A percentile compares a stretch with the other conserved stretches of the same genome.
These are phyloP conservation scores for Trogon surrucura DNA, from an alignment of 2,113 vertebrate species.

Conservation along the genomic window DNA sequence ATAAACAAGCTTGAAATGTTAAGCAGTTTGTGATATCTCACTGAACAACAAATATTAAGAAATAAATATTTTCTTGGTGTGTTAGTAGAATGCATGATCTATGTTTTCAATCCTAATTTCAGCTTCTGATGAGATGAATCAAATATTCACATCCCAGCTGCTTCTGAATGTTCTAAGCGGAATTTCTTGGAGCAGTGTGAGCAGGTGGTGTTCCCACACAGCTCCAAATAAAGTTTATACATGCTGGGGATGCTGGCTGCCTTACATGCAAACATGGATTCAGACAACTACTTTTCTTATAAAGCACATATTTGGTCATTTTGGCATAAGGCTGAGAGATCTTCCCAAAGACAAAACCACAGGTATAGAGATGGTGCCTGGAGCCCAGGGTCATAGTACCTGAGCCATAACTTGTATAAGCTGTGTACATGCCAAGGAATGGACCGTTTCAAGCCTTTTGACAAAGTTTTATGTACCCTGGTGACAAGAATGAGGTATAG, in stretches of 20 bases:
- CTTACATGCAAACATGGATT: slow-evolving; percentile 43
- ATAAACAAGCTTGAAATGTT: slow-evolving; percentile 59
- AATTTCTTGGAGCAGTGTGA: slow-evolving; percentile 63
- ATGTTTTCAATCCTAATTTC: slow-evolving; percentile 70
- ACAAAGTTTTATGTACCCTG: not conserved
- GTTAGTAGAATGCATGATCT: slow-evolving; percentile 54
- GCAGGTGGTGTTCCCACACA: slow-evolving; percentile 71
- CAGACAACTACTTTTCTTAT: not conserved
- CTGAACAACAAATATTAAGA: slow-evolving; percentile 61
- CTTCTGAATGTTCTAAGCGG: slow-evolving; percentile 67
- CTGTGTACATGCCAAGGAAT: not conserved
- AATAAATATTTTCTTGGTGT: slow-evolving; percentile 70
- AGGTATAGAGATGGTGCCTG: not conserved
- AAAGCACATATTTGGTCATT: not conserved
- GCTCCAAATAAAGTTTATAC: slow-evolving; percentile 62
- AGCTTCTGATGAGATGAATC: slow-evolving; percentile 71
- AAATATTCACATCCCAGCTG: slow-evolving; percentile 76
- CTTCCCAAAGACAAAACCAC: not conserved
- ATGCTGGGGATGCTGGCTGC: slow-evolving; percentile 29
- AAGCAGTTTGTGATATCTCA: slow-evolving; percentile 49
- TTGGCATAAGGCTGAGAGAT: not conserved
- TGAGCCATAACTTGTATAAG: not conserved
- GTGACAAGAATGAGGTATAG: rapidly evolving
- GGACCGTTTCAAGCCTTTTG: not conserved
- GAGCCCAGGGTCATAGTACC: not conserved